These are phyloP conservation scores for Drosophila simulans DNA, from an alignment of 1,140 invertebrate species.

Conservation along the genomic window DNA sequence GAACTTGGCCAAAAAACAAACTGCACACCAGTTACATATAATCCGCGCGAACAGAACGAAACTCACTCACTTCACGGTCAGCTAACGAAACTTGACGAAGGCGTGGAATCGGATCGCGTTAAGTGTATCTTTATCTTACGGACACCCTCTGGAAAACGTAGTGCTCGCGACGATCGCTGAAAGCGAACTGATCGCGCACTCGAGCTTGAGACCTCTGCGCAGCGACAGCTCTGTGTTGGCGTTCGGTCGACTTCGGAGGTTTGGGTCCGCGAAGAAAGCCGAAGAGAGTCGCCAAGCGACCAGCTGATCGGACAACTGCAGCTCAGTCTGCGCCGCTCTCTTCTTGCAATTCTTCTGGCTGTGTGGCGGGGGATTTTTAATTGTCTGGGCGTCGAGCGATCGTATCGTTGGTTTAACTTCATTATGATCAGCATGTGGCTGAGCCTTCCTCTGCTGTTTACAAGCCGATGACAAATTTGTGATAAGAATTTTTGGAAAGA, in stretches of 20 bases:
- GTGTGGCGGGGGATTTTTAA: constrained; percentile 36
- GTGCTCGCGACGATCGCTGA: constrained; percentile 58
- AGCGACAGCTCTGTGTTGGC: constrained; percentile 18
- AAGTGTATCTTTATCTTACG: constrained; percentile 49
- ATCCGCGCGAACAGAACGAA: constrained; percentile 51
- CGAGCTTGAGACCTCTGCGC: constrained; percentile 49
- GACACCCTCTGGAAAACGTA: constrained; percentile 28
- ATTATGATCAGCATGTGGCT: constrained; percentile 70
- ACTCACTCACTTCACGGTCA: constrained; percentile 63
- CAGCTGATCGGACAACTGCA: constrained; percentile 23
- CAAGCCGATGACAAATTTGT: constrained; percentile 75
- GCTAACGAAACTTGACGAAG: constrained; percentile 30
- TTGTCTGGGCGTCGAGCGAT: constrained; percentile 69
- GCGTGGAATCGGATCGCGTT: constrained; percentile 30
- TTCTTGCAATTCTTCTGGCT: constrained; percentile 59
- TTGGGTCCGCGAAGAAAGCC: constrained; percentile 8
- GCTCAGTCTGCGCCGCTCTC: constrained; percentile 16
- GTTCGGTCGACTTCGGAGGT: background rate
- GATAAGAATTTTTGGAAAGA: constrained; percentile 64
- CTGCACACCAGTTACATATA: constrained; percentile 21
- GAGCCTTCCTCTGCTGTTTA: constrained; percentile 44
- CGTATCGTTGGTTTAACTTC: constrained; percentile 63
- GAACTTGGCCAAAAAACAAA: constrained; percentile 59
- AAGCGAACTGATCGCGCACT: constrained; percentile 64
- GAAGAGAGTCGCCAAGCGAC: constrained; percentile 52